These are phyloP conservation scores for Stictocephala bisonia DNA, from an alignment of 2,888 invertebrate genomes.

Conservation along the genomic window DNA sequence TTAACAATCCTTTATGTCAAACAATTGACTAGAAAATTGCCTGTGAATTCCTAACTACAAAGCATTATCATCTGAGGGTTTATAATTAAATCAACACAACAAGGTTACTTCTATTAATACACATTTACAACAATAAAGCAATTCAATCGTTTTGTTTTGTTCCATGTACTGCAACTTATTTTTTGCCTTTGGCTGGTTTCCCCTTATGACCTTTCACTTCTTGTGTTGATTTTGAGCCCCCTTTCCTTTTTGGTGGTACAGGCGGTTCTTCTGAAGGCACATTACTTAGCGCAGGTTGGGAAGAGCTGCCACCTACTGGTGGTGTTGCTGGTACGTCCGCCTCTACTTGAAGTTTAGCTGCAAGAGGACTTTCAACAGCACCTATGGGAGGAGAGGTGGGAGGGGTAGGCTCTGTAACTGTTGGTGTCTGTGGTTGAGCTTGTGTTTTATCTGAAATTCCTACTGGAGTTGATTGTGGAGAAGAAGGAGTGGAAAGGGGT, in stretches of 20 bases:
- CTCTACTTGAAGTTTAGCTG: constrained; percentile 39
- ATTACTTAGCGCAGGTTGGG: neutral
- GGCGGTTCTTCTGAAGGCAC: constrained; percentile 53
- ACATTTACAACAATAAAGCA: neutral
- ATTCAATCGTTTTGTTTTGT: neutral
- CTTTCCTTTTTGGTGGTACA: constrained; percentile 57
- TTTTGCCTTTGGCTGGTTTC: constrained; percentile 48
- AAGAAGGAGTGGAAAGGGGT: constrained; percentile 30
- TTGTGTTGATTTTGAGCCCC: constrained; percentile 45
- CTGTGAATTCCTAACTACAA: too few relatives aligned
- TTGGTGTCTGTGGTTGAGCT: constrained; percentile 50
- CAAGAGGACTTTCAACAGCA: constrained; percentile 32
- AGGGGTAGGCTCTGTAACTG: constrained; percentile 49
- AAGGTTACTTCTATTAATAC: neutral
- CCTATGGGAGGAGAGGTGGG: constrained; percentile 42
- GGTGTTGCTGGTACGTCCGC: constrained; percentile 59
- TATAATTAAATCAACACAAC: neutral
- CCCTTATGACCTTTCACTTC: constrained; percentile 40
- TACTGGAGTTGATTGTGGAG: neutral
- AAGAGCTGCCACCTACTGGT: constrained; percentile 18
- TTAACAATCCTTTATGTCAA: too few relatives aligned
- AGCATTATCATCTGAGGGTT: neutral
- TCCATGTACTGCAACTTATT: constrained; percentile 2
- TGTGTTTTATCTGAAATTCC: constrained; percentile 49
- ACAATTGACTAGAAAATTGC: too few relatives aligned